Conservation (phyloP, 2,888 invertebrate genomes). For the Acleris holmiana region DNA sequence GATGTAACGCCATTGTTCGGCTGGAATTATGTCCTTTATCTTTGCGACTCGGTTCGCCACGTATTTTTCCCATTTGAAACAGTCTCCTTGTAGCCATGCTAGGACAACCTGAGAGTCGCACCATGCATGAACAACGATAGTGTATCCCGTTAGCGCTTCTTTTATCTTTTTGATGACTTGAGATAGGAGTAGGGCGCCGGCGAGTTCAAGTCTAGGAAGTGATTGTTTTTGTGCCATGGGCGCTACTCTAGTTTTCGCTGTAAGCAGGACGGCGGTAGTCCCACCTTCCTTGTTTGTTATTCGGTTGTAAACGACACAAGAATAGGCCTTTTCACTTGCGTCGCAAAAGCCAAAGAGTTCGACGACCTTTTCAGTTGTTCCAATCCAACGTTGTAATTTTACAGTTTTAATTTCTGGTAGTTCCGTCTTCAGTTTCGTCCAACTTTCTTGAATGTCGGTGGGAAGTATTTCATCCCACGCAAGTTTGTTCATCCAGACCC, state of each 20-base stretch:
- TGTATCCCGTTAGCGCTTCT: not conserved
- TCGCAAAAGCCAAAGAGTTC: conserved; percentile 42
- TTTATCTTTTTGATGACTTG: conserved; percentile 32
- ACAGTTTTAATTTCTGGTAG: conserved; percentile 7
- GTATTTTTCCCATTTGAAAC: conserved; percentile 32
- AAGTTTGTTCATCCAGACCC: conserved; percentile 34
- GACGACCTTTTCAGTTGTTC: conserved; percentile 22
- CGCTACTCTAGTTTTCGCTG: conserved; percentile 41
- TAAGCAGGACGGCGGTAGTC: conserved; percentile 17
- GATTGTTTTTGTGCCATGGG: conserved; percentile 37
- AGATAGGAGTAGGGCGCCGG: conserved; percentile 38
- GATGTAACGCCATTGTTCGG: not conserved
- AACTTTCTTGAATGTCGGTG: conserved; percentile 12
- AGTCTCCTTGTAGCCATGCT: conserved; percentile 37
- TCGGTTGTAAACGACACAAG: conserved; percentile 37
- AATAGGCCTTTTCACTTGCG: conserved; percentile 41
- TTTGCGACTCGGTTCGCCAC: conserved; percentile 37
- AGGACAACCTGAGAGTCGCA: conserved; percentile 39
- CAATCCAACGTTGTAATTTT: conserved; percentile 32
- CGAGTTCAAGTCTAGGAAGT: conserved; percentile 40
- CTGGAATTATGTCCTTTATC: conserved; percentile 22
- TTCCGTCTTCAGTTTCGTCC: conserved; percentile 22
- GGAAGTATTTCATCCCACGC: conserved; percentile 38
- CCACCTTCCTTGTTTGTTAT: conserved; percentile 17
- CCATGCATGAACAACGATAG: conserved; percentile 31